phyloP scores from a whole-genome alignment of 2,113 vertebrate genomes.

The Tiliqua scincoides region DNA sequence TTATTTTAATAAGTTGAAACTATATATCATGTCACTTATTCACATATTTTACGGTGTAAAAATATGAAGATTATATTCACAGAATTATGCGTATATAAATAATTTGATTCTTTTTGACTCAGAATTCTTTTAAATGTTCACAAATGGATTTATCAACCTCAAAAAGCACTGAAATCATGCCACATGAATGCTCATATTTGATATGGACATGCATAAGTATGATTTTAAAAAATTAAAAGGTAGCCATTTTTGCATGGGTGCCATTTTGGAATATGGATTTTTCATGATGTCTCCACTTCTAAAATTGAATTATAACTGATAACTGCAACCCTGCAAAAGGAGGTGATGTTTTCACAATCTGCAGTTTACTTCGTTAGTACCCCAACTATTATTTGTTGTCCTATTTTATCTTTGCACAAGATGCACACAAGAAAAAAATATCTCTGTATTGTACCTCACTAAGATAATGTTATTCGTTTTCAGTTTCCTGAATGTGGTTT shows the following conservation, averaged over 20 bases:
- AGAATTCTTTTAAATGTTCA: neutral
- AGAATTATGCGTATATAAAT: neutral
- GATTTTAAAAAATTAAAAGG: neutral
- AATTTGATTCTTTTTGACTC: neutral
- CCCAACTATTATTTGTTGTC: neutral
- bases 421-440: neutral
- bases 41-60: neutral
- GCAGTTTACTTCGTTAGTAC: neutral
- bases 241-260: neutral
- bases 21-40: neutral
- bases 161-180: neutral
- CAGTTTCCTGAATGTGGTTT: conserved; percentile 93
- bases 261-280: neutral
- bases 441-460: neutral
- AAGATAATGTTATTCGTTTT: conserved; percentile 65
- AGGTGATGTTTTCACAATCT: neutral
- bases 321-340: neutral
- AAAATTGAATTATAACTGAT: neutral
- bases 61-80: neutral
- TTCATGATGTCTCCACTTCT: neutral
- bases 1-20: neutral
- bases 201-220: neutral
- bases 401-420: neutral
- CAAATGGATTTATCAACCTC: neutral
- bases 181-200: neutral